Conservation (phyloP, 2,797 vertebrate species). For the Lithobates sylvaticus region DNA sequence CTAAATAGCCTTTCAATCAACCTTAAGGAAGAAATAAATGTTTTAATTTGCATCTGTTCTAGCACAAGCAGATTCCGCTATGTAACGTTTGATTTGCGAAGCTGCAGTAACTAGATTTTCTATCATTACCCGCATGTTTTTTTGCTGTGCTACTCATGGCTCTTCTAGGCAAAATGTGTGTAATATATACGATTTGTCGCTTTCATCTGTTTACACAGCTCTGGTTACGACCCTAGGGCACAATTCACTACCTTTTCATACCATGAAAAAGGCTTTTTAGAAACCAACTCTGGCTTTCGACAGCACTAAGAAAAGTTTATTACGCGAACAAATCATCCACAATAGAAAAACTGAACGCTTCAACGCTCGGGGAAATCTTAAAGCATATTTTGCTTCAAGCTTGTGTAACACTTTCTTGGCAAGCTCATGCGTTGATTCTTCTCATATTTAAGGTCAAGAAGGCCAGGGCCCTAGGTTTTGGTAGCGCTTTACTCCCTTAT, state of each 20-base stretch:
- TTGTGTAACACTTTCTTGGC: slow-evolving; percentile 56
- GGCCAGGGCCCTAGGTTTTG: slow-evolving; percentile 37
- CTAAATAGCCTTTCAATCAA: slow-evolving; percentile 17
- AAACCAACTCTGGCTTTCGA: slow-evolving; percentile 57
- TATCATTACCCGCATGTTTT: slow-evolving; percentile 26
- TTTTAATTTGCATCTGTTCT: slow-evolving; percentile 24
- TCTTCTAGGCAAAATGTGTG: slow-evolving; percentile 61
- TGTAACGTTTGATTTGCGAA: slow-evolving; percentile 22
- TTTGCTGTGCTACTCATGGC: slow-evolving; percentile 45
- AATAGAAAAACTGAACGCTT: slow-evolving; percentile 61
- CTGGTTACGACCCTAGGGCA: slow-evolving; percentile 61
- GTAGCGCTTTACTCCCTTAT: slow-evolving; percentile 26
- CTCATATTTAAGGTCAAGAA: slow-evolving; percentile 37
- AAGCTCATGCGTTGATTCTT: slow-evolving; percentile 33
- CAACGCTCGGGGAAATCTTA: slow-evolving; percentile 59
- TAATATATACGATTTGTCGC: slow-evolving; percentile 63
- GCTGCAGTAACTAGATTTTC: slow-evolving; percentile 44
- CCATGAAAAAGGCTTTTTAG: slow-evolving; percentile 62
- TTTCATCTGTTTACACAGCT: slow-evolving; percentile 63
- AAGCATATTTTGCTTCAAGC: slow-evolving; percentile 60
- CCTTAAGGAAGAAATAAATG: slow-evolving; percentile 3
- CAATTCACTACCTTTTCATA: slow-evolving; percentile 63
- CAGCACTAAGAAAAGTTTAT: slow-evolving; percentile 64
- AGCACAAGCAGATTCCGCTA: slow-evolving; percentile 13
- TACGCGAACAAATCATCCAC: slow-evolving; percentile 63